Evolutionary conservation across 2,113 vertebrate genomes (phyloP).

Genomic region (Podocnemis expansa): DNA sequence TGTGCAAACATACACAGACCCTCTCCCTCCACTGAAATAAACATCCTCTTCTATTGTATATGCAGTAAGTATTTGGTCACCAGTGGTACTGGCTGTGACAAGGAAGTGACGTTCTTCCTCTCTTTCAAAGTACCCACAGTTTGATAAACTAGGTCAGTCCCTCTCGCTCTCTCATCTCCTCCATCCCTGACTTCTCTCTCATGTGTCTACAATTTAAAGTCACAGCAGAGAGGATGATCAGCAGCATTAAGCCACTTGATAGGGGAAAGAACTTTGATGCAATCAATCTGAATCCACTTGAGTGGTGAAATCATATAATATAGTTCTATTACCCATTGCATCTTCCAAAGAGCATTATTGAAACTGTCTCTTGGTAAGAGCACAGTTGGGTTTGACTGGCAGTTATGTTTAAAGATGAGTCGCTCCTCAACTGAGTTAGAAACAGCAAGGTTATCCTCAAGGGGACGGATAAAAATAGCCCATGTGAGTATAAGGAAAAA

Average conservation of each 20-base stretch:
- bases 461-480: background rate
- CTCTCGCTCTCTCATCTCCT: too few relatives aligned
- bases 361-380: background rate
- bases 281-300: background rate
- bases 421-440: background rate
- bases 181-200: background rate
- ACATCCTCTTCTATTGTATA: background rate
- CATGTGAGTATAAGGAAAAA: background rate
- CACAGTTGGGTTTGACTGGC: background rate
- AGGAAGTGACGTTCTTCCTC: background rate
- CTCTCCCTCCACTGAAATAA: background rate
- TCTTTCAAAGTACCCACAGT: background rate
- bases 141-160: background rate
- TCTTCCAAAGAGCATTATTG: slow-evolving; percentile 35
- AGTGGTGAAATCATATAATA: background rate
- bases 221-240: background rate
- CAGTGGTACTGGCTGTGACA: background rate
- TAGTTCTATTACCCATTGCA: slow-evolving; percentile 14
- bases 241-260: background rate
- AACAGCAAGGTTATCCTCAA: background rate
- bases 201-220: background rate
- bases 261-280: background rate
- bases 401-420: background rate
- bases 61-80: background rate
- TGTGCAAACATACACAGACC: too few relatives aligned